Evolutionary conservation across 2,797 vertebrate species (phyloP).

Genomic region (Monodelphis domestica): DNA sequence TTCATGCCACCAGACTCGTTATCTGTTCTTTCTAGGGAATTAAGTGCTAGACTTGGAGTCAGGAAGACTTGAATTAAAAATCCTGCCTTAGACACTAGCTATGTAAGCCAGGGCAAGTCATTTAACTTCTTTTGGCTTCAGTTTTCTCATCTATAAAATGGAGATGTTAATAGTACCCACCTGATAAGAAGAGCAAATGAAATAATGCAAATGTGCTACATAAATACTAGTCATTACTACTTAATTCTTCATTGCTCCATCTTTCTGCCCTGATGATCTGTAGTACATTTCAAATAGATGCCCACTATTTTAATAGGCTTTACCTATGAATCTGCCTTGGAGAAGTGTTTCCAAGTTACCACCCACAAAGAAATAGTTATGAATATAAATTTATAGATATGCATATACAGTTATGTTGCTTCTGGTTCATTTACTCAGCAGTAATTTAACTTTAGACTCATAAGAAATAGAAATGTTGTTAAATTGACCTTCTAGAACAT

Average conservation of each 20-base stretch:
- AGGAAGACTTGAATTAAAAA: background rate
- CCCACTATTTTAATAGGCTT: background rate
- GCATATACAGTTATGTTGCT: background rate
- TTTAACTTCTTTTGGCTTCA: background rate
- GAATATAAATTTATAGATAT: background rate
- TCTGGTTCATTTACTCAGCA: background rate
- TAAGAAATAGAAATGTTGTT: background rate
- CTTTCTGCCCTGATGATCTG: background rate
- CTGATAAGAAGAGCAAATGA: background rate
- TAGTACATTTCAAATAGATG: background rate
- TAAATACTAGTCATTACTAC: background rate
- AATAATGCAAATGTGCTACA: background rate
- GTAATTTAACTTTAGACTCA: background rate
- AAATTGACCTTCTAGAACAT: background rate
- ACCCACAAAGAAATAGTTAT: background rate
- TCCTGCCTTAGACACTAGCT: background rate
- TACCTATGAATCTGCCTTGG: background rate
- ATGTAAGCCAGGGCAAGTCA: background rate
- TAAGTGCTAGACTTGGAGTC: background rate
- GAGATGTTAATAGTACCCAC: background rate
- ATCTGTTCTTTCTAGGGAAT: background rate
- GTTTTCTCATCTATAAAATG: background rate
- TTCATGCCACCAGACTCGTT: background rate
- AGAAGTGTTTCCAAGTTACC: background rate
- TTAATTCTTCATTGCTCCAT: background rate